A percentile compares a stretch with the other conserved stretches of the same genome.
These are phyloP conservation scores for Baccha elongata DNA, from an alignment of 2,888 invertebrate species.

Conservation along the genomic window DNA sequence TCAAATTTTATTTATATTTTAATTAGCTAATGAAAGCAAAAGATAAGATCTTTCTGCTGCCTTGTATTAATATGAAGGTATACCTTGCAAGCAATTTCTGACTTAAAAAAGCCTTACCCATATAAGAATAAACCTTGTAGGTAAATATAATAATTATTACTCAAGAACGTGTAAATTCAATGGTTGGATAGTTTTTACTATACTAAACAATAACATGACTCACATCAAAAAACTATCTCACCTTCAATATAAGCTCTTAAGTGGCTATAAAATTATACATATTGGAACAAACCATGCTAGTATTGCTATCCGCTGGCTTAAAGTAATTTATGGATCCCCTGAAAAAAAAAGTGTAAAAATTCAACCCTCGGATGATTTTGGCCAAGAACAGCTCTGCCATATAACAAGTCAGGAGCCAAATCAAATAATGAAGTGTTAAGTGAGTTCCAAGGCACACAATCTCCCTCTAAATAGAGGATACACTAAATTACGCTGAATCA, in stretches of 20 bases:
- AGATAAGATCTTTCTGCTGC: no score
- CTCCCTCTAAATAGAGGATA: slow-evolving; percentile 30
- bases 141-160: neutral
- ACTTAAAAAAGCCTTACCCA: neutral
- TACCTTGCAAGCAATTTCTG: neutral
- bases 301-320: slow-evolving; percentile 2
- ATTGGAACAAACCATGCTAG: slow-evolving; percentile 12
- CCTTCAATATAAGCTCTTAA: slow-evolving; percentile 15
- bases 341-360: slow-evolving; percentile 12
- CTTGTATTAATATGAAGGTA: no score
- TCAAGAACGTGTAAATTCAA: neutral
- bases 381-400: slow-evolving; percentile 41
- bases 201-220: neutral
- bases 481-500: slow-evolving; percentile 63
- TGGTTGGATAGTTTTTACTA: slow-evolving; percentile 1
- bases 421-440: slow-evolving; percentile 57
- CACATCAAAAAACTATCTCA: neutral
- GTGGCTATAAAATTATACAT: slow-evolving; percentile 7
- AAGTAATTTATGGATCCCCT: slow-evolving; percentile 27
- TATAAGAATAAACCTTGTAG: neutral
- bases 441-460: slow-evolving; percentile 25
- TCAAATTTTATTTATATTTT: no score
- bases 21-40: no score
- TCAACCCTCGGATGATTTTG: slow-evolving; percentile 24
- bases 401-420: slow-evolving; percentile 53